Evolutionary conservation across 2,888 invertebrate species (phyloP).

Genomic region (Fragum sueziense): DNA sequence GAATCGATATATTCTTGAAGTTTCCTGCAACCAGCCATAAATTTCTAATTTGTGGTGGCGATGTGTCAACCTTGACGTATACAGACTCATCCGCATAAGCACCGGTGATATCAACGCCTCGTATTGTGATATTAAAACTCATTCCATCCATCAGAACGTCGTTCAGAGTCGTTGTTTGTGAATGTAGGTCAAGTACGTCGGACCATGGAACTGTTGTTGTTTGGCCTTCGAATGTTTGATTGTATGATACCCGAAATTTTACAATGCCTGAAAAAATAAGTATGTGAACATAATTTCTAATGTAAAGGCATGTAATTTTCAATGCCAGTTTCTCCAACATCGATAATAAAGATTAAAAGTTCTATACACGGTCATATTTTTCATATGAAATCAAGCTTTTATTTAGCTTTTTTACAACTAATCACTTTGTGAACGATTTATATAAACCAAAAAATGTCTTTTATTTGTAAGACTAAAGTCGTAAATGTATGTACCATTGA

Average conservation of each 20-base stretch:
- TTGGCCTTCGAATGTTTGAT: conserved; percentile 22
- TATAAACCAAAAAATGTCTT: not conserved
- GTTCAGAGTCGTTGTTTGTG: not conserved
- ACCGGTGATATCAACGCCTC: conserved; percentile 52
- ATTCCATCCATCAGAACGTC: conserved; percentile 47
- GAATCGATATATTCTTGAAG: conserved; percentile 47
- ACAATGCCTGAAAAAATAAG: conserved; percentile 52
- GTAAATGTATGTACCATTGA: conserved; percentile 15
- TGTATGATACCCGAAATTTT: conserved; percentile 37
- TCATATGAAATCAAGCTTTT: too few relatives aligned
- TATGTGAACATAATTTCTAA: too few relatives aligned
- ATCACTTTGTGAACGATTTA: not conserved
- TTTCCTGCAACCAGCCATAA: conserved; percentile 56
- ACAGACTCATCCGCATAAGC: conserved; percentile 43
- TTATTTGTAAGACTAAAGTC: too few relatives aligned
- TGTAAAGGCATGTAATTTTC: too few relatives aligned
- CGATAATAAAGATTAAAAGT: too few relatives aligned
- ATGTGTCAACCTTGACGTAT: conserved; percentile 54
- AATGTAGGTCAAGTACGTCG: not conserved
- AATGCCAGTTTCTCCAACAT: too few relatives aligned
- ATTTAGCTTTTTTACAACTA: too few relatives aligned
- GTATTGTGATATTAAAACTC: conserved; percentile 47
- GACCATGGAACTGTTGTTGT: not conserved
- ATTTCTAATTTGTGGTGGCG: conserved; percentile 56
- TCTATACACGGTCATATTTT: too few relatives aligned